phyloP scores from a whole-genome alignment of 2,113 vertebrate genomes.

The Hypanus sabinus region DNA sequence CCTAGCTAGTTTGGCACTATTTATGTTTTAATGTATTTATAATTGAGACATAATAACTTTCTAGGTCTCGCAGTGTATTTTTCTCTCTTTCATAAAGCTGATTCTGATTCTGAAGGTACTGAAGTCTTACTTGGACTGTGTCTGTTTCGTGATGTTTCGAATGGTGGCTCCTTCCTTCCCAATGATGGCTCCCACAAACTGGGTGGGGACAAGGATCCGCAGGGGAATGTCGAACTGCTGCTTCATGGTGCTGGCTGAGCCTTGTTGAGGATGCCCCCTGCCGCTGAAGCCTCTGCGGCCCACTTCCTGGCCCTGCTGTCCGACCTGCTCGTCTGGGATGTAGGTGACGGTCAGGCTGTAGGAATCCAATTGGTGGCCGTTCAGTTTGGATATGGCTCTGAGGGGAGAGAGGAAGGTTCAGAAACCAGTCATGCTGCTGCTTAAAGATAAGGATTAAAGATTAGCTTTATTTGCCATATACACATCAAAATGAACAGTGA shows the following conservation, averaged over 20 bases:
- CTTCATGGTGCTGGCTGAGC: conserved; percentile 65
- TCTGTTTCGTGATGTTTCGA: conserved; percentile 91
- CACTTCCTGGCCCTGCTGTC: conserved; percentile 57
- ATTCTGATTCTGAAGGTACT: too few relatives aligned
- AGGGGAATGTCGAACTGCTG: conserved; percentile 84
- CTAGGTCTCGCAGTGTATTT: too few relatives aligned
- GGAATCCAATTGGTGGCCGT: conserved; percentile 86
- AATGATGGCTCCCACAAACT: conserved; percentile 89
- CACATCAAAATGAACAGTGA: too few relatives aligned
- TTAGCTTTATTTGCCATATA: too few relatives aligned
- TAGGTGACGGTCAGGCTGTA: conserved; percentile 80
- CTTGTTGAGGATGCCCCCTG: conserved; percentile 61
- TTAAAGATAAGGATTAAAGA: too few relatives aligned
- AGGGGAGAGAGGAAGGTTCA: background rate
- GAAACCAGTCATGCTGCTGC: too few relatives aligned
- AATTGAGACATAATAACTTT: too few relatives aligned
- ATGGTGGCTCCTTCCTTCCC: conserved; percentile 94
- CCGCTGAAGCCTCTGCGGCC: conserved; percentile 71
- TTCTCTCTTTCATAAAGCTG: too few relatives aligned
- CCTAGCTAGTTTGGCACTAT: too few relatives aligned
- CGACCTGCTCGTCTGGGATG: conserved; percentile 77
- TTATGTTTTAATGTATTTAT: too few relatives aligned
- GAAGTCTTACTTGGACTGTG: conserved; percentile 80
- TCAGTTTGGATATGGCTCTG: conserved; percentile 90
- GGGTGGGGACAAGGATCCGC: conserved; percentile 84